Conservation (phyloP, 2,797 vertebrate genomes). For the Myotis findleyi region DNA sequence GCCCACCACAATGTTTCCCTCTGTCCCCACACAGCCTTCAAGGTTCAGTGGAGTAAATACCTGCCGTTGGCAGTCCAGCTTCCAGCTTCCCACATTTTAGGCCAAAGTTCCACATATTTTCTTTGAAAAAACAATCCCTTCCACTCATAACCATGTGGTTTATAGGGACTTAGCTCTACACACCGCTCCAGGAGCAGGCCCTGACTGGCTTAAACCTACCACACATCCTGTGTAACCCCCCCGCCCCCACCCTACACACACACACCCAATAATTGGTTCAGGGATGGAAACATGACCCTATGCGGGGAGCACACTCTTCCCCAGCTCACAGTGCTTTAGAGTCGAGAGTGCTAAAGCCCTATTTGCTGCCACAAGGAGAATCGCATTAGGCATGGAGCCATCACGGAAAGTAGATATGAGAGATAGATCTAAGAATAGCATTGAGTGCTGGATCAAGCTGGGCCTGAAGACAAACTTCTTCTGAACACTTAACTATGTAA, state of each 20-base stretch:
- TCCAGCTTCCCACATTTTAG: not conserved
- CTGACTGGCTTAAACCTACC: not conserved
- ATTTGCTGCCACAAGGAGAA: not conserved
- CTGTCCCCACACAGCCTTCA: not conserved
- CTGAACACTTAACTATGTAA: not conserved
- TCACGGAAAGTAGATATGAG: not conserved
- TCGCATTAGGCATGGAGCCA: not conserved
- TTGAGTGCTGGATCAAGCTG: not conserved
- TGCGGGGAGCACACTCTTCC: not conserved
- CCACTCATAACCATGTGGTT: not conserved
- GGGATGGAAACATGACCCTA: not conserved
- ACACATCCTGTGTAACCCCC: not conserved
- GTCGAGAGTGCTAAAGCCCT: not conserved
- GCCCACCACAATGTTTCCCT: not conserved
- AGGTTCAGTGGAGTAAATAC: not conserved
- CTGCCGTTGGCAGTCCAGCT: not conserved
- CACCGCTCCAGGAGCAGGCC: not conserved
- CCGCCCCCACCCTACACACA: not conserved
- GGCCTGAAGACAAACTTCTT: not conserved
- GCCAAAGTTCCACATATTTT: not conserved
- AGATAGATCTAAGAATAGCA: not conserved
- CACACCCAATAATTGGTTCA: not conserved
- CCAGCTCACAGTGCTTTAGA: not conserved
- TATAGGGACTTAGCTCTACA: not conserved
- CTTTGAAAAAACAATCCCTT: slow-evolving; percentile 1